Conservation (phyloP, 2,797 vertebrate species). For the Erethizon dorsatum region DNA sequence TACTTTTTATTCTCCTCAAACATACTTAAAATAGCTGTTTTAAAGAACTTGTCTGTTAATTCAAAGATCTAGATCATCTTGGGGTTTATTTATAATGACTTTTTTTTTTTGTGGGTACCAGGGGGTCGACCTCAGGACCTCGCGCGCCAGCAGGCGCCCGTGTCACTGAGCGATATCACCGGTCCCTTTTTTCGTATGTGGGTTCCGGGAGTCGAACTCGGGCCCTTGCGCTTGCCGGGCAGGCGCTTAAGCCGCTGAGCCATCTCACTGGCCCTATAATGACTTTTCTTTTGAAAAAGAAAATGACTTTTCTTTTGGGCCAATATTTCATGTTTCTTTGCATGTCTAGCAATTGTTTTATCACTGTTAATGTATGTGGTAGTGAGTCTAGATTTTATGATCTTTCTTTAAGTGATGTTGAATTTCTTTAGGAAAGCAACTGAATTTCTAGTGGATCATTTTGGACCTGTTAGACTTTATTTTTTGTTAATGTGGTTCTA, state of each 20-base stretch:
- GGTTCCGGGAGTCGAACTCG: no score
- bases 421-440: conserved; percentile 22
- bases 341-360: neutral
- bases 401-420: neutral
- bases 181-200: no score
- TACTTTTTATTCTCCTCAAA: neutral
- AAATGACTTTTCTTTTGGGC: neutral
- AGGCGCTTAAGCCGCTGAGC: no score
- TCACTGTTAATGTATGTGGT: no score
- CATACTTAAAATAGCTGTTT: neutral
- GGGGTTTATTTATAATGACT: neutral
- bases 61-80: neutral
- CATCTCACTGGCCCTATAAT: no score
- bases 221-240: no score
- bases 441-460: neutral
- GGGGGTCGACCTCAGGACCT: no score
- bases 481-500: conserved; percentile 23
- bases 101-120: no score
- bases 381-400: neutral
- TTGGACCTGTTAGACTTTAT: neutral
- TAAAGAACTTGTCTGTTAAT: neutral
- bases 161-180: no score
- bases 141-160: no score
- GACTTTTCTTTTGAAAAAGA: no score
- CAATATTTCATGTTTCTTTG: conserved; percentile 3